Evolutionary conservation across 2,797 vertebrate species (phyloP).

Genomic region (Natrix natrix): DNA sequence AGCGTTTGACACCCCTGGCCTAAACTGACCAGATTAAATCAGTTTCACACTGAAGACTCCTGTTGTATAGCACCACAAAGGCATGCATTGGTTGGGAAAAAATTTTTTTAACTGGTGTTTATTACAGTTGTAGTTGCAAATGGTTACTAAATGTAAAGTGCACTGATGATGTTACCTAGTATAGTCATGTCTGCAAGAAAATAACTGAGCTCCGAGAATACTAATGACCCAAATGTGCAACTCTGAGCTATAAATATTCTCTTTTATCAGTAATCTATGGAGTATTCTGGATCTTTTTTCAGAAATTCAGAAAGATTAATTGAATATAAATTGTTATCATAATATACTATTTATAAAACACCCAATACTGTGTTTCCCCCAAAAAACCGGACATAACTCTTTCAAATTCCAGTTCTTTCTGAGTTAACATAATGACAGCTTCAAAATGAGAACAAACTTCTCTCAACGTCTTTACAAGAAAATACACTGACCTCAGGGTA

Average conservation of each 20-base stretch:
- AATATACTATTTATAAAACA: background rate
- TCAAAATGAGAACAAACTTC: background rate
- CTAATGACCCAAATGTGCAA: background rate
- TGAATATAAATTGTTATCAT: background rate
- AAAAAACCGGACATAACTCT: background rate
- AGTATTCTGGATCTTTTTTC: background rate
- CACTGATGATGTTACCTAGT: background rate
- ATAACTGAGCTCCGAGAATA: background rate
- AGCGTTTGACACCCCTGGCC: background rate
- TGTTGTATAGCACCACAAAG: background rate
- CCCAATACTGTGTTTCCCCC: background rate
- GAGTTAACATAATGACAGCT: background rate
- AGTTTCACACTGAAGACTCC: background rate
- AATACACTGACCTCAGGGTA: background rate
- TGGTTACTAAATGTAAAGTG: background rate
- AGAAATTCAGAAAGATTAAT: background rate
- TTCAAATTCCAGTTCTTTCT: background rate
- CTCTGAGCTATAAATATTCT: background rate
- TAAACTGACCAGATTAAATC: background rate
- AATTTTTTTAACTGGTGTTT: background rate
- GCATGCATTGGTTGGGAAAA: background rate
- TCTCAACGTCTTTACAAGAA: background rate
- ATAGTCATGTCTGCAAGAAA: background rate
- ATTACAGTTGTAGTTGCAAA: background rate
- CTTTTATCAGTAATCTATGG: background rate